phyloP scores from a whole-genome alignment of 1,140 invertebrate species.

The Chelonus insularis region DNA sequence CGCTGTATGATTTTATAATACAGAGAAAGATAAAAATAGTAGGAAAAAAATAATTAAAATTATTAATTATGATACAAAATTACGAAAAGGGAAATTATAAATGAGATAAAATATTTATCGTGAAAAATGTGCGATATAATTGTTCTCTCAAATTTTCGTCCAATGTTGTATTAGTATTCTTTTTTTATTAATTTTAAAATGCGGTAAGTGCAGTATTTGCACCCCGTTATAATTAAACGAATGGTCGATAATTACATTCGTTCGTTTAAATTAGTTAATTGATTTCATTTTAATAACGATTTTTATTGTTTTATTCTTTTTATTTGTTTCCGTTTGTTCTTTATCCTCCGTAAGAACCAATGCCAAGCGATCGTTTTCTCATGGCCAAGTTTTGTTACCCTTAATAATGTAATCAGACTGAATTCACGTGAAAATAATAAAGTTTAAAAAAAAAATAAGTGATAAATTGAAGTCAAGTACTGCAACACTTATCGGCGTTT shows the following conservation, averaged over 20 bases:
- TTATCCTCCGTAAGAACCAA: slow-evolving; percentile 32
- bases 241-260: neutral
- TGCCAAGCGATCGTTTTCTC: slow-evolving; percentile 46
- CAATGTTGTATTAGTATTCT: neutral
- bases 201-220: neutral
- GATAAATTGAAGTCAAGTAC: neutral
- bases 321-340: slow-evolving; percentile 30
- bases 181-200: neutral
- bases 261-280: slow-evolving; percentile 1
- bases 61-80: neutral
- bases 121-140: neutral
- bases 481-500: neutral
- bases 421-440: neutral
- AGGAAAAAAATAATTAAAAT: neutral
- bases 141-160: slow-evolving; percentile 1
- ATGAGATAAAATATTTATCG: neutral
- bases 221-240: neutral
- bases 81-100: neutral
- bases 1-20: slow-evolving; percentile 12
- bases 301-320: slow-evolving; percentile 14
- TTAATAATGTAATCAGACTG: neutral
- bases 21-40: neutral
- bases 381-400: slow-evolving; percentile 16
- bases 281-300: neutral
- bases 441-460: neutral